Evolutionary conservation across 2,888 invertebrate genomes (phyloP).

Genomic region (Sphaerophoria rueppellii): DNA sequence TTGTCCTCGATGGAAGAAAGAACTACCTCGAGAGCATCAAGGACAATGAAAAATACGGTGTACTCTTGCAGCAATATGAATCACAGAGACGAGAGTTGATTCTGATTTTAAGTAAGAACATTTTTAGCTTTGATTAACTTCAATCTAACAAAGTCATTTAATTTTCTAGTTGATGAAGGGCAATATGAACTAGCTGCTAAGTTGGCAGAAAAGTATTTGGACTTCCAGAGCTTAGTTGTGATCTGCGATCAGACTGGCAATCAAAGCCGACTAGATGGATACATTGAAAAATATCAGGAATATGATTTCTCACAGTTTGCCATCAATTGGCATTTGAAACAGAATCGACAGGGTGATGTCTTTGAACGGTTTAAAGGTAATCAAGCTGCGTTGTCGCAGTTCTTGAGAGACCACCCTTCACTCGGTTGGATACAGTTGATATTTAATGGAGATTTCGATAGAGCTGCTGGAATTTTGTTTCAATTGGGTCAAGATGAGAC

Average conservation of each 20-base stretch:
- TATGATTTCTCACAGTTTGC: constrained; percentile 87
- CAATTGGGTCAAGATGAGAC: constrained; percentile 86
- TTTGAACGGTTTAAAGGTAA: constrained; percentile 84
- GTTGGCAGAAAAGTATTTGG: constrained; percentile 94
- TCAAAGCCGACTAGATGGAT: constrained; percentile 87
- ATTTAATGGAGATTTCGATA: constrained; percentile 84
- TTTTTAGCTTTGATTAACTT: neutral
- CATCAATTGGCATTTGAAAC: constrained; percentile 89
- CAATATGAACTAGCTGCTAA: constrained; percentile 91
- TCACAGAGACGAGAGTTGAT: constrained; percentile 86
- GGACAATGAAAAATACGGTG: constrained; percentile 84
- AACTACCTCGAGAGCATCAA: constrained; percentile 87
- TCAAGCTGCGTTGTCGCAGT: constrained; percentile 84
- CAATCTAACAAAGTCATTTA: neutral
- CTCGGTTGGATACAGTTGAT: constrained; percentile 90
- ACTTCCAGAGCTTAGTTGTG: constrained; percentile 91
- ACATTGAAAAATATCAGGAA: constrained; percentile 87
- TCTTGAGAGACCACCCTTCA: constrained; percentile 88
- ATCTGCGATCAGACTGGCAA: constrained; percentile 91
- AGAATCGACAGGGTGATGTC: constrained; percentile 89
- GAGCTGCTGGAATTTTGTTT: constrained; percentile 86
- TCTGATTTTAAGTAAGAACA: constrained; percentile 85
- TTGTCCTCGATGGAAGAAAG: constrained; percentile 88
- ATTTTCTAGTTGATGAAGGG: constrained; percentile 86
- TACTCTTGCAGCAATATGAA: constrained; percentile 86